Percentiles rank a stretch among this genome's conserved stretches.
These are phyloP conservation scores for Boloria euphrosyne DNA, from an alignment of 2,888 invertebrate genomes.

Conservation along the genomic window DNA sequence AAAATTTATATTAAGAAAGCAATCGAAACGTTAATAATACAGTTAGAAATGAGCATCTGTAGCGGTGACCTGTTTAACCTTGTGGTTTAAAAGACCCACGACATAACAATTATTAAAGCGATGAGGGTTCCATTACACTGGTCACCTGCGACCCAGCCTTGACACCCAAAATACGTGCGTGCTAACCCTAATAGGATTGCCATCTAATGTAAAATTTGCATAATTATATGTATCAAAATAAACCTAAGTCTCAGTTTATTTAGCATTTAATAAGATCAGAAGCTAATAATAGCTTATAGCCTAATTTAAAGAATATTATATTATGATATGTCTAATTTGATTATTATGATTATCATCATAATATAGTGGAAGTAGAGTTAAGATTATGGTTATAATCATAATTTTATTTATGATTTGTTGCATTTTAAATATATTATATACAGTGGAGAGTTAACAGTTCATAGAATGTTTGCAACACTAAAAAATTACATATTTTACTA, in stretches of 20 bases:
- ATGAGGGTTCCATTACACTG: slow-evolving; percentile 22
- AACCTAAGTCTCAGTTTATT: slow-evolving; percentile 26
- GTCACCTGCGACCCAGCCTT: slow-evolving; percentile 43
- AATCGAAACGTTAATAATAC: slow-evolving; percentile 6
- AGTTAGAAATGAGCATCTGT: slow-evolving; percentile 14
- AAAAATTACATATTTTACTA: too few relatives aligned
- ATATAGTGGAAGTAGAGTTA: too few relatives aligned
- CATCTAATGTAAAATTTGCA: slow-evolving; percentile 39
- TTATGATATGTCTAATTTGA: too few relatives aligned
- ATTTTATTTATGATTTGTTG: too few relatives aligned
- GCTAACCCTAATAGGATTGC: slow-evolving; percentile 41
- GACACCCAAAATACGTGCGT: slow-evolving; percentile 44
- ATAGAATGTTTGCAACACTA: too few relatives aligned
- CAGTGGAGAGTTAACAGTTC: too few relatives aligned
- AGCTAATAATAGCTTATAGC: too few relatives aligned
- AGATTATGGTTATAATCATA: too few relatives aligned
- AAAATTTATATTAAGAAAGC: not conserved
- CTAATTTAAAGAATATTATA: too few relatives aligned
- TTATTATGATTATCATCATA: too few relatives aligned
- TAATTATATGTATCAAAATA: slow-evolving; percentile 38
- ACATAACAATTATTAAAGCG: slow-evolving; percentile 16
- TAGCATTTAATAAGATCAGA: slow-evolving; percentile 17
- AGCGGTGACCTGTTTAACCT: slow-evolving; percentile 11
- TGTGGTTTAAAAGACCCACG: slow-evolving; percentile 16
- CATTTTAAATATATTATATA: too few relatives aligned